phyloP scores from a whole-genome alignment of 1,140 invertebrate genomes.

The Lanistes nyassanus region DNA sequence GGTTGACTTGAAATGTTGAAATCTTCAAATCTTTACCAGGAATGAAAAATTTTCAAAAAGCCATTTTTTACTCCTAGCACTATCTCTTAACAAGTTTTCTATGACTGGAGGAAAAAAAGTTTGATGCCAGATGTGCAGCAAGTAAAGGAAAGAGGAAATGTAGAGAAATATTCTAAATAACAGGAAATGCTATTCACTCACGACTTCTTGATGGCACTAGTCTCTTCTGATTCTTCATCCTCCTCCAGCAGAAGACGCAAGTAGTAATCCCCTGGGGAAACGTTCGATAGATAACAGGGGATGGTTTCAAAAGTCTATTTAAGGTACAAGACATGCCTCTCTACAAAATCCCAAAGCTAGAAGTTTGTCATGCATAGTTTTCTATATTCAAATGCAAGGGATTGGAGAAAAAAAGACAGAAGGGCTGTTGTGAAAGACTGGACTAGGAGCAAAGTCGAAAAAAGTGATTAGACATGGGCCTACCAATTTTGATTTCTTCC shows the following conservation, averaged over 20 bases:
- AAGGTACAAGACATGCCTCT: too few relatives aligned
- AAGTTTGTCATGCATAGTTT: too few relatives aligned
- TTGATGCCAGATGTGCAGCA: not conserved
- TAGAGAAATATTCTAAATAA: not conserved
- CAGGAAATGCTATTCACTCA: slow-evolving; percentile 69
- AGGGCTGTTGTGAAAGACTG: too few relatives aligned
- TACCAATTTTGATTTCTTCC: slow-evolving; percentile 95
- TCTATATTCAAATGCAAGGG: too few relatives aligned
- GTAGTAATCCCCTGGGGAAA: slow-evolving; percentile 86
- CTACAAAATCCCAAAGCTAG: too few relatives aligned
- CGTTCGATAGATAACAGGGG: too few relatives aligned
- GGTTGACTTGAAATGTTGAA: too few relatives aligned
- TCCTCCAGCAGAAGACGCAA: slow-evolving; percentile 93
- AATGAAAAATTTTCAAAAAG: too few relatives aligned
- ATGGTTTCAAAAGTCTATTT: too few relatives aligned
- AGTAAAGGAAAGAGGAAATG: not conserved
- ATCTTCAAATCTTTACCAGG: too few relatives aligned
- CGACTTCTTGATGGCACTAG: slow-evolving; percentile 87
- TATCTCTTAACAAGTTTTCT: not conserved
- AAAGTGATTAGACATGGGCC: not conserved
- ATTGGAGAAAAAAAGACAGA: too few relatives aligned
- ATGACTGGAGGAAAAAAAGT: not conserved
- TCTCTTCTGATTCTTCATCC: slow-evolving; percentile 76
- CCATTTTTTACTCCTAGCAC: not conserved
- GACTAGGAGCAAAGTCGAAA: too few relatives aligned